Percentiles rank a stretch among this genome's conserved stretches.
Conservation (phyloP, 1,140 invertebrate species). For the Papilio dardanus region DNA sequence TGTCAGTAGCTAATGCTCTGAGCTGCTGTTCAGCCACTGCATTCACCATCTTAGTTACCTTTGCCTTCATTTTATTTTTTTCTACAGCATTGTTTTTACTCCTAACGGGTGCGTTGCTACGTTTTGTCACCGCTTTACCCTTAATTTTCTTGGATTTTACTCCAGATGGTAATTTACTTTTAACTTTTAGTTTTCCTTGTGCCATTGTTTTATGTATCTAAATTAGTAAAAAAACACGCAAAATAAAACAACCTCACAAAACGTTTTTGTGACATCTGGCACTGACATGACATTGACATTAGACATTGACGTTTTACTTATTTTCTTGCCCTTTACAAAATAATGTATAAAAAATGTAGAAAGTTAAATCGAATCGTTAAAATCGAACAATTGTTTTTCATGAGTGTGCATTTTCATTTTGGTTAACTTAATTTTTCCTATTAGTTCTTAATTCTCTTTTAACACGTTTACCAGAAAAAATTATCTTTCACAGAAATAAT, state of each 20-base stretch:
- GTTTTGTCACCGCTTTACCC: conserved; percentile 70
- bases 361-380: not conserved
- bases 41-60: conserved; percentile 77
- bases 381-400: no score
- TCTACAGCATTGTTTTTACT: conserved; percentile 61
- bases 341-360: not conserved
- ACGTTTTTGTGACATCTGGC: conserved; percentile 43
- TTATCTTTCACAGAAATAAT: not conserved
- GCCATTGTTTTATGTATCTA: conserved; percentile 58
- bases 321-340: not conserved
- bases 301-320: conserved; percentile 12
- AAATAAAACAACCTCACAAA: conserved; percentile 5
- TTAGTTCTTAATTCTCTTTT: not conserved
- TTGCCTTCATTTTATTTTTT: conserved; percentile 71
- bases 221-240: not conserved
- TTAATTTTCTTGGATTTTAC: conserved; percentile 70
- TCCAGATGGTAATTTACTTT: conserved; percentile 70
- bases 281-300: conserved; percentile 41
- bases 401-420: not conserved
- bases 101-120: conserved; percentile 67
- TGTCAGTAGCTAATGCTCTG: conserved; percentile 63
- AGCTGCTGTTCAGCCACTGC: conserved; percentile 72
- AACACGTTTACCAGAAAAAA: not conserved
- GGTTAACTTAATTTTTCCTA: not conserved
- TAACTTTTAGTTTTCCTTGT: conserved; percentile 77